Evolutionary conservation across 2,888 invertebrate species (phyloP).

Genomic region (Mimachlamys varia): DNA sequence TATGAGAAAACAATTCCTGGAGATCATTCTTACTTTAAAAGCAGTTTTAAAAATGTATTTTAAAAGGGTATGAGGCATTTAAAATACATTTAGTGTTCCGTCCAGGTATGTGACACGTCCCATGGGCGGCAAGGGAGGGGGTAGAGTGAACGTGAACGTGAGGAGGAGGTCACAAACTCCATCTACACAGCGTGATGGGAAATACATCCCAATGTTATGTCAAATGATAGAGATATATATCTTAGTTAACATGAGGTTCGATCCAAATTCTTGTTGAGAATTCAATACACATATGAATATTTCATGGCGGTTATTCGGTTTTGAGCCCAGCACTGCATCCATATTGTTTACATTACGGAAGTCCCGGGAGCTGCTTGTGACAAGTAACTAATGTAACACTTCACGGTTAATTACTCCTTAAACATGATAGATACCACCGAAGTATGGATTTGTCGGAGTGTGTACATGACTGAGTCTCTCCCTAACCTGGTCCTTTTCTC

Average conservation of each 20-base stretch:
- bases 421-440: conserved; percentile 24
- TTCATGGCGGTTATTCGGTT: conserved; percentile 9
- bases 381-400: conserved; percentile 24
- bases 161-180: not conserved
- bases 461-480: not conserved
- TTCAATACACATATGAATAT: conserved; percentile 36
- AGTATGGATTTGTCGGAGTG: not conserved
- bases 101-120: conserved; percentile 24
- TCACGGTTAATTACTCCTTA: conserved; percentile 31
- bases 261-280: not conserved
- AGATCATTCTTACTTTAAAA: conserved; percentile 23
- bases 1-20: conserved; percentile 3
- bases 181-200: not conserved
- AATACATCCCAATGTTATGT: not conserved
- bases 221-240: conserved; percentile 15
- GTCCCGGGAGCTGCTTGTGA: not conserved
- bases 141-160: not conserved
- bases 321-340: not conserved
- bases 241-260: conserved; percentile 27
- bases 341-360: conserved; percentile 34
- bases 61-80: not conserved
- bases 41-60: conserved; percentile 24
- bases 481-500: conserved; percentile 19
- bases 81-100: conserved; percentile 15
- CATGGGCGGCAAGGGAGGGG: not conserved